Percentiles rank a stretch among this genome's conserved stretches.
phyloP scores from a whole-genome alignment of 2,888 invertebrate genomes.

The Stramonita haemastoma region DNA sequence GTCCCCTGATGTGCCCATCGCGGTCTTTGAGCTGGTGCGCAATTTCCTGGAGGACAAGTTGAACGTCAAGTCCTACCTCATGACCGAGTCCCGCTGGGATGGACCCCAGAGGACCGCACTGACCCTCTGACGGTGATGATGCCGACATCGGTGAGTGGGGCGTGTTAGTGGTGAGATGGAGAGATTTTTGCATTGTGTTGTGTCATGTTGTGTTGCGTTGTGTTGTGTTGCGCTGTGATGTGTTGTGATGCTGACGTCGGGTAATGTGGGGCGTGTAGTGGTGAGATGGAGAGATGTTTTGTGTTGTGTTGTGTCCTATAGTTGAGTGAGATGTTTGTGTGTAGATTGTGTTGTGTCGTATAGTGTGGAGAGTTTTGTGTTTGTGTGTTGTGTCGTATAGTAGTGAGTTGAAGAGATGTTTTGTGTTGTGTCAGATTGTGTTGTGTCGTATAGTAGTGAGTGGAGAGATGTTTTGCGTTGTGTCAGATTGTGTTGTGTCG shows the following conservation, averaged over 20 bases:
- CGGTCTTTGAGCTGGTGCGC: conserved; percentile 81
- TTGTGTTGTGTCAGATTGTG: too few species aligned
- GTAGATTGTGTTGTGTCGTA: too few species aligned
- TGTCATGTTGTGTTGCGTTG: too few species aligned
- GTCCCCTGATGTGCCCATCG: conserved; percentile 83
- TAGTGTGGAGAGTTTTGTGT: too few species aligned
- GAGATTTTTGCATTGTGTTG: not conserved
- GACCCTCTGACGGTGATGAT: conserved; percentile 81
- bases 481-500: too few species aligned
- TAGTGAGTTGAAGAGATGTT: too few species aligned
- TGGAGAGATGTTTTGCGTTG: too few species aligned
- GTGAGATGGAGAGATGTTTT: not conserved
- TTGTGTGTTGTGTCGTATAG: too few species aligned
- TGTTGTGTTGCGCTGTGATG: too few species aligned
- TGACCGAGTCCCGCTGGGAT: conserved; percentile 82
- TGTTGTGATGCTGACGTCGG: conserved; percentile 81
- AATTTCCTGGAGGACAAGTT: conserved; percentile 81
- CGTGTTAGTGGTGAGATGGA: not conserved
- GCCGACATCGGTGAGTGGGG: conserved; percentile 81
- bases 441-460: too few species aligned
- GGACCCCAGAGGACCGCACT: conserved; percentile 79
- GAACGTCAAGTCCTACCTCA: conserved; percentile 80
- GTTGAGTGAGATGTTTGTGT: too few species aligned
- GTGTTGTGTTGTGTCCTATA: too few species aligned
- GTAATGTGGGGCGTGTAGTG: conserved; percentile 63